A percentile compares a stretch with the other conserved stretches of the same genome.
Conservation (phyloP, 64 coral and sea anemone species). For the Catalaphyllia jardinei region DNA sequence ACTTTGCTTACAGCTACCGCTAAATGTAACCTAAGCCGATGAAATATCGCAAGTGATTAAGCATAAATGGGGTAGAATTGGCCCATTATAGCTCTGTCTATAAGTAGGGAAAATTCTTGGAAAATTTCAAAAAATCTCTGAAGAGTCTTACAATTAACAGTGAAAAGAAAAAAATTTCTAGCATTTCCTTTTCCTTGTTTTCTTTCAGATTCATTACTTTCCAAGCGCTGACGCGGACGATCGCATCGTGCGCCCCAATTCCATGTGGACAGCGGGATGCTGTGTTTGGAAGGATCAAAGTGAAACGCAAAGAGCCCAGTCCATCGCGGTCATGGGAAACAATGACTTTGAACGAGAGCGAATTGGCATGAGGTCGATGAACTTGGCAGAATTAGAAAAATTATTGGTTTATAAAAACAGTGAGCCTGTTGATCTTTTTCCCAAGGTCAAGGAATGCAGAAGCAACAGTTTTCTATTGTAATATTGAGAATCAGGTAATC, state of each 20-base stretch:
- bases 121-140: no score
- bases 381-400: neutral
- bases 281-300: neutral
- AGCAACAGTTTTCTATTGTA: neutral
- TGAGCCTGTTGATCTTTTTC: neutral
- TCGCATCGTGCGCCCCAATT: slow-evolving; percentile 10
- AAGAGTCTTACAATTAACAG: no score
- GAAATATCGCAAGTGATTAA: no score
- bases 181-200: neutral
- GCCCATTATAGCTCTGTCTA: no score
- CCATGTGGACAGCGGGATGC: slow-evolving; percentile 22
- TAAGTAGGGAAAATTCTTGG: no score
- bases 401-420: neutral
- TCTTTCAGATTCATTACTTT: neutral
- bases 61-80: no score
- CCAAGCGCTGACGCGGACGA: neutral
- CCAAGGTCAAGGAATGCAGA: neutral
- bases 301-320: neutral
- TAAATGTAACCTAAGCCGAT: no score
- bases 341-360: neutral
- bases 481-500: no score
- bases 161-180: no score
- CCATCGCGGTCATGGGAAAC: slow-evolving; percentile 30
- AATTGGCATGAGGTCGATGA: neutral
- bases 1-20: no score